phyloP scores from a whole-genome alignment of 2,888 invertebrate species.

The Limnephilus auricula region DNA sequence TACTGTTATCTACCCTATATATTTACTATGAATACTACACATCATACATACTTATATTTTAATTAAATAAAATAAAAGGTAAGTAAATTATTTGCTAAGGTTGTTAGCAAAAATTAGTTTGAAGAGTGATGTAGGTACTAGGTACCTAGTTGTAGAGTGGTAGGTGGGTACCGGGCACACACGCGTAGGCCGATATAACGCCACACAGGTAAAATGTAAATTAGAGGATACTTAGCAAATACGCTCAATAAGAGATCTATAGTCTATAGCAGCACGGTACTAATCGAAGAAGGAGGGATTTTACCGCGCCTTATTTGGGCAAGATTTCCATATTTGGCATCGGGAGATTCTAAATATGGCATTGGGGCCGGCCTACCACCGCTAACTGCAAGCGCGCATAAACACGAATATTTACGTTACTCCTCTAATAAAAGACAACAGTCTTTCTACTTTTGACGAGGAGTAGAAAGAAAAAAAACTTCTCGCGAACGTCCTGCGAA shows the following conservation, averaged over 20 bases:
- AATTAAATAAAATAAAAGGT: not conserved
- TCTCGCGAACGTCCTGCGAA: slow-evolving; percentile 7
- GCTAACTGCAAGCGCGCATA: slow-evolving; percentile 78
- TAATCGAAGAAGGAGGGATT: slow-evolving; percentile 82
- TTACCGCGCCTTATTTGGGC: slow-evolving; percentile 88
- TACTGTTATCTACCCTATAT: too few species aligned
- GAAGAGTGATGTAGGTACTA: not conserved
- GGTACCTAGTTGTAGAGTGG: not conserved
- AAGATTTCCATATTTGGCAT: slow-evolving; percentile 90
- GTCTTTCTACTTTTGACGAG: slow-evolving; percentile 73
- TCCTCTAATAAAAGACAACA: slow-evolving; percentile 78
- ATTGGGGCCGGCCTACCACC: slow-evolving; percentile 80
- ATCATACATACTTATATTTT: not conserved
- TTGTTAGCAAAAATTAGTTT: not conserved
- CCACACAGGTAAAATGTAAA: slow-evolving; percentile 59
- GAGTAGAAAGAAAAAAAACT: slow-evolving; percentile 68
- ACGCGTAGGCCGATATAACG: slow-evolving; percentile 45
- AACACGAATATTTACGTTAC: slow-evolving; percentile 79
- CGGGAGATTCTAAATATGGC: slow-evolving; percentile 90
- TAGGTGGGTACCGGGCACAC: not conserved
- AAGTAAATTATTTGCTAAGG: not conserved
- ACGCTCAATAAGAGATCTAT: slow-evolving; percentile 50
- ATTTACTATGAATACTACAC: not conserved
- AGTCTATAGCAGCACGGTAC: slow-evolving; percentile 54
- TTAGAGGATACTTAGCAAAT: slow-evolving; percentile 62